Conservation (phyloP, 1,140 invertebrate species). For the Galendromus occidentalis region DNA sequence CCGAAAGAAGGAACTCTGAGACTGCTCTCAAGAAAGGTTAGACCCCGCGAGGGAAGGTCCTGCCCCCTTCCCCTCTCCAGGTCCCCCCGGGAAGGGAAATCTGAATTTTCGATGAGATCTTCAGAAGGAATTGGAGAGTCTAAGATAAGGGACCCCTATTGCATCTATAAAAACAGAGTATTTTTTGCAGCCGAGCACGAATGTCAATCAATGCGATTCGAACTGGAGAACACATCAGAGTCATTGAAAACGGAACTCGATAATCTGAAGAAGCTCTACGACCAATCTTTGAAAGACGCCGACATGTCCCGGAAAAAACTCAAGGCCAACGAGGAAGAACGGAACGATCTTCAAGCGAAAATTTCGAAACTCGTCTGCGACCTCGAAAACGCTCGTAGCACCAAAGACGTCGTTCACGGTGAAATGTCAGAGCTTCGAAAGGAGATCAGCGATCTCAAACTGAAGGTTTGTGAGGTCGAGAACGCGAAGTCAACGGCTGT, state of each 20-base stretch:
- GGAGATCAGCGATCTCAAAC: background rate
- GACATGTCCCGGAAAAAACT: constrained; percentile 16
- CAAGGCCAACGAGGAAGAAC: constrained; percentile 8
- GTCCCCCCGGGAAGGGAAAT: background rate
- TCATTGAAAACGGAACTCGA: constrained; percentile 19
- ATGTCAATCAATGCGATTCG: background rate
- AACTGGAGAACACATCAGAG: constrained; percentile 14
- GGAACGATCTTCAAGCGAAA: background rate
- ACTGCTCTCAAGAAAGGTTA: background rate
- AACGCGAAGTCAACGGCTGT: background rate
- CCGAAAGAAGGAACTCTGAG: background rate
- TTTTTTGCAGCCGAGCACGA: background rate
- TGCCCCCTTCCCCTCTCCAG: background rate
- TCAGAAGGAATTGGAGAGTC: background rate
- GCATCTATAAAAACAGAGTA: no score
- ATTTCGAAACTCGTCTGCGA: background rate
- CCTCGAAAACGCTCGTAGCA: background rate
- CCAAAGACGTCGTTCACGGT: background rate
- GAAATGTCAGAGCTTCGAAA: background rate
- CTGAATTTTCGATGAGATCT: background rate
- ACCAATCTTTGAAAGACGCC: constrained; percentile 16
- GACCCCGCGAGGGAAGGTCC: no score
- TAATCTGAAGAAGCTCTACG: constrained; percentile 17
- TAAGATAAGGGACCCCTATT: no score
- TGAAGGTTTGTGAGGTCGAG: background rate